Base-by-base conservation (phyloP, 2,113 vertebrate species). In the Gila orcuttii region DNA sequence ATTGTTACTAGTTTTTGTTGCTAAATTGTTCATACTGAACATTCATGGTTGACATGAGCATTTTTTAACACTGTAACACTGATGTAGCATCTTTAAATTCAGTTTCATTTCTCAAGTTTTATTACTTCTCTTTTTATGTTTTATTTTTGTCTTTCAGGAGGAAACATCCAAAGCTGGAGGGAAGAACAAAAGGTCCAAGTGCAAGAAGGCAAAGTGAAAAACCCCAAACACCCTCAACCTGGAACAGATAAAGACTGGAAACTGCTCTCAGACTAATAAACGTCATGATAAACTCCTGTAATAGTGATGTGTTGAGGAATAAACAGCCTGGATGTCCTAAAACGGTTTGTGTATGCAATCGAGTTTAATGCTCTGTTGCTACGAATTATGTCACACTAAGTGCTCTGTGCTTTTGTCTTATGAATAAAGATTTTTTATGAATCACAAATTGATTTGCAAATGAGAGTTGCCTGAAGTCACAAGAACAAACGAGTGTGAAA, bases 141-240 rank as follows among this genome's bases (percentile, higher is more conserved):
- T 85, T 12, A 55, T 69, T 89, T 55, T 89, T 90, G 11, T 85
- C 89, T 89, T 73, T 85, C 92, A 96, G 94, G 94, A 95, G 83
- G 95, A 94, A 3, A 71, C 88, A 39, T 62, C 85, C 85, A 95
- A 92, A 91, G 79, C 92, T 5, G 94, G 92, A 85, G 90, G 87
- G 2, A 94, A 93, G 89, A 90, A 83, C 90, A 96, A 93, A 85
- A 94, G 79, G 86, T 79, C 91, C 60, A 95, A 94, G 93, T 88
- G 76, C 91, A 96, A 94, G 93, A 95, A 94, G 89, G 87, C 89
- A 6, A 96, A 94, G 89, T 96, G 88, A 95, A 79, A 57, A 13
- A 0, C 12, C 12, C 12, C 3, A 3, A 50, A 13, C 47, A 13
- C 47, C 52, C 64, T 0, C 50, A 6, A 55, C 45, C 28, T 55